Conservation (phyloP, 2,888 invertebrate species). For the Anarsia innoxiella region DNA sequence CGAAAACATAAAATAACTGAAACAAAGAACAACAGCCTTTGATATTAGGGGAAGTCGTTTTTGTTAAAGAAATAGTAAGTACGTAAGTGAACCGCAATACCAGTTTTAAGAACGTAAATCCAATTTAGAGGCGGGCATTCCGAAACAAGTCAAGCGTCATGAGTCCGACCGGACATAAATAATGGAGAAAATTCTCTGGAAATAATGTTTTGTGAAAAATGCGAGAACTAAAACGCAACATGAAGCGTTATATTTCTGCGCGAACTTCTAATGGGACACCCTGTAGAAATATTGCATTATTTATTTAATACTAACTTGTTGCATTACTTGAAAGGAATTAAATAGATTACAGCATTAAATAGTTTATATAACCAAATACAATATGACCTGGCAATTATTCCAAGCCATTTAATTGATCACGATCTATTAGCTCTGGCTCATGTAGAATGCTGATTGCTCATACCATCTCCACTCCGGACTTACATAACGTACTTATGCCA, state of each 20-base stretch:
- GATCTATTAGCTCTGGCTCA: no score
- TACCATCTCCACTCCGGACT: no score
- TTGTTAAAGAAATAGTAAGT: slow-evolving; percentile 7
- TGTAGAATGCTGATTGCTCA: no score
- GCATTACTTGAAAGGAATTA: no score
- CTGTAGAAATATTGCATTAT: no score
- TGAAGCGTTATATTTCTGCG: slow-evolving; percentile 6
- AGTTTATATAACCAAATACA: no score
- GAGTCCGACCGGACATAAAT: slow-evolving; percentile 26
- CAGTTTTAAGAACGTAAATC: slow-evolving; percentile 18
- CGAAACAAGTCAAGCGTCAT: slow-evolving; percentile 23
- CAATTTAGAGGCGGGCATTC: slow-evolving; percentile 23
- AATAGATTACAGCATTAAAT: no score
- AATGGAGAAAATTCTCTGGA: slow-evolving; percentile 28
- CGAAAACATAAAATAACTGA: background rate
- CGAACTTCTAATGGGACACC: slow-evolving; percentile 1
- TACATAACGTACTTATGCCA: no score
- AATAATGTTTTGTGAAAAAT: slow-evolving; percentile 27
- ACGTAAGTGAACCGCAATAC: slow-evolving; percentile 13
- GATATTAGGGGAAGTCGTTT: no score
- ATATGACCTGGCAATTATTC: no score
- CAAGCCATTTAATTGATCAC: no score
- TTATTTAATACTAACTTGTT: no score
- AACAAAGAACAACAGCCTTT: background rate
- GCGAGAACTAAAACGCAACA: slow-evolving; percentile 16